These are phyloP conservation scores for Diplodus sargus DNA, from an alignment of 2,797 vertebrate genomes.

Conservation along the genomic window DNA sequence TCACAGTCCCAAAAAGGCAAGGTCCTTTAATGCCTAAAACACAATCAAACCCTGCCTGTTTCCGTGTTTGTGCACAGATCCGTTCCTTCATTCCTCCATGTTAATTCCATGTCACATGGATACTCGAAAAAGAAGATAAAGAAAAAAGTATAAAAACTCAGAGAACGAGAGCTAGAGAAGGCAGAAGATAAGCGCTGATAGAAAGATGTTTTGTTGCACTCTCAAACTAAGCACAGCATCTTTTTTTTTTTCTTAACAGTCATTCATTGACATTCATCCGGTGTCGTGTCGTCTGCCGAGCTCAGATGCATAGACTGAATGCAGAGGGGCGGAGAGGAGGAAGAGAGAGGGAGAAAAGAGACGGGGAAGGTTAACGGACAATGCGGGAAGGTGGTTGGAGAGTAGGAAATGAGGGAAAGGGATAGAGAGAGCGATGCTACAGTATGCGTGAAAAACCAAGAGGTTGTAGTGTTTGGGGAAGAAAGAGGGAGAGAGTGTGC, in stretches of 20 bases:
- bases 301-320: slow-evolving; percentile 83
- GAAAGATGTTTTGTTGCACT: slow-evolving; percentile 51
- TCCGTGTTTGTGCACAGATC: slow-evolving; percentile 49
- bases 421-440: slow-evolving; percentile 44
- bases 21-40: slow-evolving; percentile 36
- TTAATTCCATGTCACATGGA: slow-evolving; percentile 8
- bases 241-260: slow-evolving; percentile 76
- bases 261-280: slow-evolving; percentile 80
- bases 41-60: slow-evolving; percentile 48
- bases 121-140: slow-evolving; percentile 18
- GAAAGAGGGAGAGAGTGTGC: slow-evolving; percentile 19
- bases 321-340: slow-evolving; percentile 56
- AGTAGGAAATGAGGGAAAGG: background rate
- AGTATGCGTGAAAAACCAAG: slow-evolving; percentile 12
- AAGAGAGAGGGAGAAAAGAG: slow-evolving; percentile 1
- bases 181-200: slow-evolving; percentile 52
- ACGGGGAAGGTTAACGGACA: slow-evolving; percentile 9
- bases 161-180: slow-evolving; percentile 44
- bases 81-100: slow-evolving; percentile 39
- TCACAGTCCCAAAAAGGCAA: slow-evolving; percentile 39
- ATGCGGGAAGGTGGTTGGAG: background rate
- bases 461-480: slow-evolving; percentile 10
- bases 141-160: slow-evolving; percentile 50
- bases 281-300: slow-evolving; percentile 70
- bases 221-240: slow-evolving; percentile 65